Percentiles rank a stretch among this genome's conserved stretches.
Conservation (phyloP, 2,113 vertebrate species). For the Bostrychus sinensis region DNA sequence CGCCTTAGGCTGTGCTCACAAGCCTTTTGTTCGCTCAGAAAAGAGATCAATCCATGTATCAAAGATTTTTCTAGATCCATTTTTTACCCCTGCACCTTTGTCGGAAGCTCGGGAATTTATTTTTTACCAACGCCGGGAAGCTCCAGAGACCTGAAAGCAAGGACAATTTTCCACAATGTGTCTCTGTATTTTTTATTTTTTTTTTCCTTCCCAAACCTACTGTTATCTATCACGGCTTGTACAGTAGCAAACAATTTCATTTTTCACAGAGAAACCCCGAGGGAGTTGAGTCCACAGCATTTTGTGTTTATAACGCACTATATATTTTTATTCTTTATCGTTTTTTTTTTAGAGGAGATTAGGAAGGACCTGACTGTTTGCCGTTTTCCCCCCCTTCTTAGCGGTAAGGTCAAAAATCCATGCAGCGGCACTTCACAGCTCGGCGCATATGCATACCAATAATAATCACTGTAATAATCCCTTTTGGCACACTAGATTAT, state of each 20-base stretch:
- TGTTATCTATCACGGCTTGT: constrained; percentile 39
- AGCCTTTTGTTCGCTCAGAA: constrained; percentile 33
- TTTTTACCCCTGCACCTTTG: constrained; percentile 22
- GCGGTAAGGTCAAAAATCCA: constrained; percentile 12
- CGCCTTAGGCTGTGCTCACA: constrained; percentile 34
- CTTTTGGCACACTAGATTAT: constrained; percentile 24
- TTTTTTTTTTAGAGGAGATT: constrained; percentile 22
- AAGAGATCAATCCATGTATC: constrained; percentile 49
- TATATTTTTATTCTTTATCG: constrained; percentile 8
- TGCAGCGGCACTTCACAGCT: constrained; percentile 11
- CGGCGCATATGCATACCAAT: neutral
- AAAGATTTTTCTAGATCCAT: constrained; percentile 39
- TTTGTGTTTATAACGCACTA: constrained; percentile 12
- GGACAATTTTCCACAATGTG: constrained; percentile 33
- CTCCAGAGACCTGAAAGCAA: constrained; percentile 36
- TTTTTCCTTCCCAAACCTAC: constrained; percentile 13
- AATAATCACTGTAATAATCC: constrained; percentile 28
- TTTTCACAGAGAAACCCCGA: constrained; percentile 20
- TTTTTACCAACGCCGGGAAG: constrained; percentile 35
- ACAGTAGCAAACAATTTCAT: constrained; percentile 26
- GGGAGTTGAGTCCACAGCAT: constrained; percentile 12
- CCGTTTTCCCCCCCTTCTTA: neutral
- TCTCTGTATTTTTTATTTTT: too few relatives aligned
- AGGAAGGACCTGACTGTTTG: constrained; percentile 1
- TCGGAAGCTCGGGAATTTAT: constrained; percentile 12